Percentiles rank a stretch among this genome's conserved stretches.
phyloP scores from a whole-genome alignment of 1,140 invertebrate genomes.

The Calliphora vicina region DNA sequence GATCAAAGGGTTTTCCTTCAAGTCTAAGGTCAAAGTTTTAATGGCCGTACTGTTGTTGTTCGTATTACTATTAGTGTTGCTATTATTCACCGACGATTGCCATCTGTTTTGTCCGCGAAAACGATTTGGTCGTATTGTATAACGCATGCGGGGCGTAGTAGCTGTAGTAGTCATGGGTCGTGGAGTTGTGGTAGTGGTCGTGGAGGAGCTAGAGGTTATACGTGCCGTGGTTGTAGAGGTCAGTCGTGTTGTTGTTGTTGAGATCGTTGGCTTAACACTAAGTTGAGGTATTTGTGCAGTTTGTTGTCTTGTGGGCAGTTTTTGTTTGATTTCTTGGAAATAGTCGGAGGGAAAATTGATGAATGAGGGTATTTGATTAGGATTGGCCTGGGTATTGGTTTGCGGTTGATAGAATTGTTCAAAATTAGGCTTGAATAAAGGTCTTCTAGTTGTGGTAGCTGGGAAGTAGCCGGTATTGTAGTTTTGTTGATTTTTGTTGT shows the following conservation, averaged over 20 bases:
- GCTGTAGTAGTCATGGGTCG: conserved; percentile 59
- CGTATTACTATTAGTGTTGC: conserved; percentile 21
- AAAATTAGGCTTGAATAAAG: conserved; percentile 44
- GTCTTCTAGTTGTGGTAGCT: conserved; percentile 56
- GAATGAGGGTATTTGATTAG: conserved; percentile 55
- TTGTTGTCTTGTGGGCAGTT: conserved; percentile 42
- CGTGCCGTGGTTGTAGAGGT: conserved; percentile 44
- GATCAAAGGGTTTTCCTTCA: conserved; percentile 12
- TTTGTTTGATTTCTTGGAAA: conserved; percentile 58
- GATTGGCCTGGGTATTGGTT: conserved; percentile 25
- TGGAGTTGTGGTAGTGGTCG: conserved; percentile 44
- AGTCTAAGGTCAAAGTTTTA: conserved; percentile 22
- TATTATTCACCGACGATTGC: conserved; percentile 8
- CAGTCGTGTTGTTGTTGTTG: conserved; percentile 50
- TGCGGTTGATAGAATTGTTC: conserved; percentile 39
- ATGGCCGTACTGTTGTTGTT: conserved; percentile 40
- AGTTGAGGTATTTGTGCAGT: not conserved
- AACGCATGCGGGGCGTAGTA: conserved; percentile 40
- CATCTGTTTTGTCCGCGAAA: conserved; percentile 55
- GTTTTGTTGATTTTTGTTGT: conserved; percentile 30
- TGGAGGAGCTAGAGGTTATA: conserved; percentile 50
- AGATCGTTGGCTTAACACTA: conserved; percentile 39
- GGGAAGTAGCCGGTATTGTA: conserved; percentile 52
- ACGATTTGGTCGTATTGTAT: conserved; percentile 49
- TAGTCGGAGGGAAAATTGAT: conserved; percentile 60